Conservation (phyloP, 1,140 invertebrate genomes). For the Dysdera silvatica region DNA sequence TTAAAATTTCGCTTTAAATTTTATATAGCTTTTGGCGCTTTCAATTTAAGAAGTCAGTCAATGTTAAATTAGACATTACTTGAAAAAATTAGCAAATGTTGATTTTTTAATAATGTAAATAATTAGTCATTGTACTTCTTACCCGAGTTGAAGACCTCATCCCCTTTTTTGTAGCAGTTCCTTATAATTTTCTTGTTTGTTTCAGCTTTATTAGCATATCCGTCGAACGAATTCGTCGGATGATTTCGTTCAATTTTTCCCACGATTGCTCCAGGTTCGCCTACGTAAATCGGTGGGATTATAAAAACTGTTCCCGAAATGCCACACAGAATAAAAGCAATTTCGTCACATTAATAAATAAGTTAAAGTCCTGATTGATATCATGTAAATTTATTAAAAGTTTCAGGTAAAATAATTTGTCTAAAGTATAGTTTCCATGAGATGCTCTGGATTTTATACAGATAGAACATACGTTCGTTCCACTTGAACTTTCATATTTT, state of each 20-base stretch:
- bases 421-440: background rate
- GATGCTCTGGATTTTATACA: too few relatives aligned
- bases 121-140: too few relatives aligned
- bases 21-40: too few relatives aligned
- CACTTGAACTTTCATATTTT: too few relatives aligned
- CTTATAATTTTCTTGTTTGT: slow-evolving; percentile 85
- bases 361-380: background rate
- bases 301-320: background rate
- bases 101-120: too few relatives aligned
- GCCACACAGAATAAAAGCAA: background rate
- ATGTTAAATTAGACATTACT: too few relatives aligned
- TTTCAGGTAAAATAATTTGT: background rate
- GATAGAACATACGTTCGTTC: too few relatives aligned
- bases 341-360: background rate
- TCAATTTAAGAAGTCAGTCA: too few relatives aligned
- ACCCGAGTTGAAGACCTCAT: slow-evolving; percentile 85
- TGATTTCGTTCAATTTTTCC: slow-evolving; percentile 78
- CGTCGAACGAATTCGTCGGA: slow-evolving; percentile 53
- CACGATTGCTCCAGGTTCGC: slow-evolving; percentile 93
- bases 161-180: slow-evolving; percentile 82
- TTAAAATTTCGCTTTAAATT: too few relatives aligned
- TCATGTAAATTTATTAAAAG: background rate
- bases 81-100: too few relatives aligned
- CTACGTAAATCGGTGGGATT: slow-evolving; percentile 40
- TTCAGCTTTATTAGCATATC: slow-evolving; percentile 86